These are phyloP conservation scores for Hippoglossus stenolepis DNA, from an alignment of 2,113 vertebrate species.

Conservation along the genomic window DNA sequence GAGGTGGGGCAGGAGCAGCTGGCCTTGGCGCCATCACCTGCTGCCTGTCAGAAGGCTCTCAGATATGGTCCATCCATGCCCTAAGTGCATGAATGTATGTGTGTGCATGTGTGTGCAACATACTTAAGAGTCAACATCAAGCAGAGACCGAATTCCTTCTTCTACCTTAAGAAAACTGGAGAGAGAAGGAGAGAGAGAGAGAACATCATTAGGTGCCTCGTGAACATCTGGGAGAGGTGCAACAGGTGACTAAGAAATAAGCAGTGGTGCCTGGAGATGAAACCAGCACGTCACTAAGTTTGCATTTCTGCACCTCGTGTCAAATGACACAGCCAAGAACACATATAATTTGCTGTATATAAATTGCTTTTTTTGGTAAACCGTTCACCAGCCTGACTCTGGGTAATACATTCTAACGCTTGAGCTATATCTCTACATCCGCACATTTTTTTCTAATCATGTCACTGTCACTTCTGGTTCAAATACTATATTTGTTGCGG, in stretches of 20 bases:
- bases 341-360: conserved; percentile 17
- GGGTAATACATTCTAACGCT: conserved; percentile 6
- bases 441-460: neutral
- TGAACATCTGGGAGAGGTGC: conserved; percentile 67
- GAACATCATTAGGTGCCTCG: conserved; percentile 48
- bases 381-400: neutral
- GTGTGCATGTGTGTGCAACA: conserved; percentile 14
- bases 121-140: conserved; percentile 55
- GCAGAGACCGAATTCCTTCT: conserved; percentile 7
- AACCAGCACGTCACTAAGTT: conserved; percentile 35
- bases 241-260: conserved; percentile 57
- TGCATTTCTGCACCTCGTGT: conserved; percentile 28
- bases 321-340: conserved; percentile 27
- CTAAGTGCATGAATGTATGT: conserved; percentile 45
- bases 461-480: conserved; percentile 43
- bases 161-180: conserved; percentile 17
- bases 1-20: conserved; percentile 83
- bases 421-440: conserved; percentile 1
- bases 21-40: conserved; percentile 78
- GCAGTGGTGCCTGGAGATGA: conserved; percentile 49
- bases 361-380: conserved; percentile 45
- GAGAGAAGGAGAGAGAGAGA: conserved; percentile 22
- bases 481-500: conserved; percentile 31
- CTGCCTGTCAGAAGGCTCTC: conserved; percentile 76
- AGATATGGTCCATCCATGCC: conserved; percentile 54